These are phyloP conservation scores for Ichneumoninae sp. DNA, from an alignment of 2,888 invertebrate genomes.

Conservation along the genomic window DNA sequence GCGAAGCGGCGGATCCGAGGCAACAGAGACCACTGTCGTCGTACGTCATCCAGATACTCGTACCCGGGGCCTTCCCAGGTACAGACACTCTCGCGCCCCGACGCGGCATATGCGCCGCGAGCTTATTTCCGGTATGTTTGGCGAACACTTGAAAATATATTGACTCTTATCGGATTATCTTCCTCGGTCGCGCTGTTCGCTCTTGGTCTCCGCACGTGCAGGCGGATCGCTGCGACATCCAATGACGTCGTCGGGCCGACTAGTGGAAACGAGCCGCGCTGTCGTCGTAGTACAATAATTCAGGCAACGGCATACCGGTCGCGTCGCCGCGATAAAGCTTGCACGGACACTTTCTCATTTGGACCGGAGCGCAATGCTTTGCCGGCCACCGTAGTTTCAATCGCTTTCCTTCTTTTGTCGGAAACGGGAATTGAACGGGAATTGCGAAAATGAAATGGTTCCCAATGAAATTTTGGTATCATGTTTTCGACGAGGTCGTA, in stretches of 20 bases:
- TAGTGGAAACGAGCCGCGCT: slow-evolving; percentile 9
- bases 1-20: slow-evolving; percentile 24
- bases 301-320: slow-evolving; percentile 44
- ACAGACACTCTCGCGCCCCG: slow-evolving; percentile 44
- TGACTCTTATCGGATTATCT: slow-evolving; percentile 78
- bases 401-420: slow-evolving; percentile 8
- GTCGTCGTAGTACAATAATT: slow-evolving; percentile 48
- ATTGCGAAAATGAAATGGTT: slow-evolving; percentile 23
- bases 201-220: slow-evolving; percentile 15
- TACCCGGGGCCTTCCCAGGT: slow-evolving; percentile 8
- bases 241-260: slow-evolving; percentile 41
- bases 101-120: slow-evolving; percentile 66
- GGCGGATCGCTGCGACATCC: slow-evolving; percentile 39
- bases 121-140: slow-evolving; percentile 76
- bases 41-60: slow-evolving; percentile 68
- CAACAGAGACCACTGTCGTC: slow-evolving; percentile 50
- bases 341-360: slow-evolving; percentile 49
- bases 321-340: slow-evolving; percentile 51
- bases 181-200: slow-evolving; percentile 53
- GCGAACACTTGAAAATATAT: slow-evolving; percentile 80
- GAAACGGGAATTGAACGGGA: slow-evolving; percentile 16
- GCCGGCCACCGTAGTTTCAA: slow-evolving; percentile 16
- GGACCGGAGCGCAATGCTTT: neutral
- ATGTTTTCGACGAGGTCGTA: neutral
- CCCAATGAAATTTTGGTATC: neutral